phyloP scores from a whole-genome alignment of 2,797 vertebrate species.

The Nyctalus aviator region DNA sequence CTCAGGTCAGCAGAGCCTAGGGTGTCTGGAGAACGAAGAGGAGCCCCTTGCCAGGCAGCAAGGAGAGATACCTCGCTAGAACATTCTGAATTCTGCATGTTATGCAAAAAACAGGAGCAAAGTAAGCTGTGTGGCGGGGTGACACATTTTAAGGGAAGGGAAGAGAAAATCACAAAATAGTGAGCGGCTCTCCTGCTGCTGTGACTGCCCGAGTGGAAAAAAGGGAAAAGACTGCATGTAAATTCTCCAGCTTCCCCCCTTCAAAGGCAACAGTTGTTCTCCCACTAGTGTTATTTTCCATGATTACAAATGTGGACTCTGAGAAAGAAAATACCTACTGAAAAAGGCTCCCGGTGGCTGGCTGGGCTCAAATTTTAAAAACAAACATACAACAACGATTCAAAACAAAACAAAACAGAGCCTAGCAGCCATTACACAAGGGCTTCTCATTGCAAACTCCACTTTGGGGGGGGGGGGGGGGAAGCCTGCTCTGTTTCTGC shows the following conservation, averaged over 20 bases:
- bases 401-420: neutral
- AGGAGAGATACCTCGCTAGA: neutral
- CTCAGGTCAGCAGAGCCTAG: neutral
- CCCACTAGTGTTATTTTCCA: neutral
- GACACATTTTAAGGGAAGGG: slow-evolving; percentile 45
- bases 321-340: neutral
- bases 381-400: neutral
- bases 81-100: slow-evolving; percentile 38
- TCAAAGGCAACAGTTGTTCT: neutral
- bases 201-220: neutral
- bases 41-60: neutral
- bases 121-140: neutral
- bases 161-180: slow-evolving; percentile 33
- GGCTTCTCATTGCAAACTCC: neutral
- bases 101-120: slow-evolving; percentile 44
- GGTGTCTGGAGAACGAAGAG: slow-evolving; percentile 1
- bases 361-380: neutral
- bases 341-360: neutral
- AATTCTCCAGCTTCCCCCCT: neutral
- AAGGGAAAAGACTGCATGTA: neutral
- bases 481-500: neutral
- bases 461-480: neutral
- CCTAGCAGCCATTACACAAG: neutral
- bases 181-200: neutral
- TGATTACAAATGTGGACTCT: neutral